Percentiles rank a stretch among this genome's conserved stretches.
phyloP scores from a whole-genome alignment of 2,113 vertebrate species.

The Narcine bancroftii region DNA sequence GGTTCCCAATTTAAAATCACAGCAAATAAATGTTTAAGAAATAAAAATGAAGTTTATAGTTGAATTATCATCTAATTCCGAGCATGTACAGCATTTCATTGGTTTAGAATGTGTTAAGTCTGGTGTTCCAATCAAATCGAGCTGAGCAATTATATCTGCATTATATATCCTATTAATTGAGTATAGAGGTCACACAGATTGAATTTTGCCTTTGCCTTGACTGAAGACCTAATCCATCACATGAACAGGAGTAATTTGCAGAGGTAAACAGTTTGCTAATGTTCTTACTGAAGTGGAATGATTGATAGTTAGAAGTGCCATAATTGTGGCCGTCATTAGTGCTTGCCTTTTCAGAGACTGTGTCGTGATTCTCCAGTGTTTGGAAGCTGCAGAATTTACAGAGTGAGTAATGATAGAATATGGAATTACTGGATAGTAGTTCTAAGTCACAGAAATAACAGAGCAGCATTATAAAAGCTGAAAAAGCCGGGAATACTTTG shows the following conservation, averaged over 20 bases:
- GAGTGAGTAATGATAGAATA: too few species aligned
- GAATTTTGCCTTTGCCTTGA: not conserved
- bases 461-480: too few species aligned
- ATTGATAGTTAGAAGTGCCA: not conserved
- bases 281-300: not conserved
- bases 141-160: not conserved
- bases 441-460: not conserved
- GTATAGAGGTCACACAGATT: not conserved
- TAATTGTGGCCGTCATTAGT: not conserved
- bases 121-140: not conserved
- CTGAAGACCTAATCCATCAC: not conserved
- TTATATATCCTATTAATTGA: not conserved
- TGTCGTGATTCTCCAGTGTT: not conserved
- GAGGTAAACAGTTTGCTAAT: not conserved
- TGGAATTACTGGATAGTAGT: too few species aligned
- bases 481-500: too few species aligned
- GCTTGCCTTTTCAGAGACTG: not conserved
- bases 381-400: not conserved
- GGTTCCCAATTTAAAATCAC: not conserved
- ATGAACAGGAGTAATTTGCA: not conserved
- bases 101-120: not conserved
- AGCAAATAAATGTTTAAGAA: not conserved
- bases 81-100: not conserved
- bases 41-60: not conserved
- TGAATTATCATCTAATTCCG: not conserved